Evolutionary conservation across 1,140 invertebrate genomes (phyloP), one percentile per base, ranked within the genome.

Genomic region (Theocolax elegans): DNA sequence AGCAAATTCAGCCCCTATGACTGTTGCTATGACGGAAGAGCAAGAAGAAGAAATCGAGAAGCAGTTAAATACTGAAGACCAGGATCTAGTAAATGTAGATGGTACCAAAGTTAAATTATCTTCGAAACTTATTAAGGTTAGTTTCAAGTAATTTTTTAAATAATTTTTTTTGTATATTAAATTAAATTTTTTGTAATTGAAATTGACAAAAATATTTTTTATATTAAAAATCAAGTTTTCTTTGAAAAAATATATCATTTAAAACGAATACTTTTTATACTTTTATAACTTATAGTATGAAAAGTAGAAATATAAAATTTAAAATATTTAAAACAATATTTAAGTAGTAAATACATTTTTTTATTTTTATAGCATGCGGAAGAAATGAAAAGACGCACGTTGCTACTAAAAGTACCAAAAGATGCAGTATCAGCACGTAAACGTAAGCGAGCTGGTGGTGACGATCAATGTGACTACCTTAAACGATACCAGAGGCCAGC

Each of bases 381-480:
- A 76, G 92, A 96, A 78, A 85, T 95, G 72, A 93, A 94, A 73
- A 87, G 92, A 25, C 88, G 93, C 31, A 91, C 93, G 3, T 83
- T 97, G 56, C 81, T 95, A n/a, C 82, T 97, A 15, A 94, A 97
- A 87, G 90, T 95, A 44, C 92, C 95, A 13, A 92, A 94, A 82
- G 91, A 95, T 72, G 46, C 91, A 2, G 85, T 94, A 64, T 86
- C 86, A 60, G 84, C 90, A 9, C 91, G 88, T 60, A 93, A 91
- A 77, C 86, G 88, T 56, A 87, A 91, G 38, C 86, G 91, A 73
- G 89, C 89, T 31, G 89, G 89, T 21, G 91, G 88, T 2, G 92
- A 94, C 59, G 89, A 93, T 54, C 93, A 96, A 69, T 97, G 95
- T 83, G 97, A 99, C 86, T 99, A 99, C 79, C 85, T 99, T 1